Evolutionary conservation across 2,797 vertebrate species (phyloP).

Genomic region (Sebastes trivittatus): DNA sequence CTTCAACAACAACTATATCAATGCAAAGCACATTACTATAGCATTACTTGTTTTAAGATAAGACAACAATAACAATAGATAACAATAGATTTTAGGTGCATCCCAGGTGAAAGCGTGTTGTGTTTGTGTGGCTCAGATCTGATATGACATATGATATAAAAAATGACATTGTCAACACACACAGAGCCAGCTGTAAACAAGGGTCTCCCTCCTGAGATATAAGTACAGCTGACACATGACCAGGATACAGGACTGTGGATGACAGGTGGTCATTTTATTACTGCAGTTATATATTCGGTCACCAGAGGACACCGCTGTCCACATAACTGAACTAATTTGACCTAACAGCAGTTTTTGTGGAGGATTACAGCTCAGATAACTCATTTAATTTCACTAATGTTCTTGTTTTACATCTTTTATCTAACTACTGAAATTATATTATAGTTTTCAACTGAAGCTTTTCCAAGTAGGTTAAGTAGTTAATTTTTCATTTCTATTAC

Average conservation of each 20-base stretch:
- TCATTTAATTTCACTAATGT: background rate
- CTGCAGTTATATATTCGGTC: background rate
- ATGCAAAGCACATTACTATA: background rate
- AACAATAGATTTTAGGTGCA: background rate
- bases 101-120: background rate
- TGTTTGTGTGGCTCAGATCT: background rate
- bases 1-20: background rate
- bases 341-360: background rate
- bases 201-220: conserved; percentile 13
- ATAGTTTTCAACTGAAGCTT: background rate
- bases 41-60: too few species aligned
- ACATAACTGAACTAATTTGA: background rate
- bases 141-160: background rate
- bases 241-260: background rate
- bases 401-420: background rate
- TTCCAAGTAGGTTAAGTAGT: background rate
- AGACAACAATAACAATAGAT: background rate
- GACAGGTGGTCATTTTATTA: background rate
- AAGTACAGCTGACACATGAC: conserved; percentile 25
- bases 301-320: background rate
- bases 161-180: background rate
- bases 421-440: background rate
- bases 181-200: background rate
- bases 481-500: background rate
- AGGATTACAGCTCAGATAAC: background rate